phyloP scores from a whole-genome alignment of 2,888 invertebrate species.

The Mechanitis messenoides region DNA sequence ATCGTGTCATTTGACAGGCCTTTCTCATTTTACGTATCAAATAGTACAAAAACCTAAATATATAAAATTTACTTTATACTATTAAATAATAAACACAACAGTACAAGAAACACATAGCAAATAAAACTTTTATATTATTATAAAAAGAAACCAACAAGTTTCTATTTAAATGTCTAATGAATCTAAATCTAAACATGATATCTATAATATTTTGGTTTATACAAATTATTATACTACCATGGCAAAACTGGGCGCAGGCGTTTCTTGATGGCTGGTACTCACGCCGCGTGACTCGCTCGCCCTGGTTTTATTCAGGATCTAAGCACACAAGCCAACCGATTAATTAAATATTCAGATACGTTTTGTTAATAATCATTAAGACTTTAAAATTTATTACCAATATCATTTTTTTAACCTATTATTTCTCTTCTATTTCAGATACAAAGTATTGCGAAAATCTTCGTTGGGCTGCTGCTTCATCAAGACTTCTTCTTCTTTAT shows the following conservation, averaged over 20 bases:
- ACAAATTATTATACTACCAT: constrained; percentile 10
- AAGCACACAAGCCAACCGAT: constrained; percentile 50
- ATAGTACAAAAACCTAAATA: constrained; percentile 12
- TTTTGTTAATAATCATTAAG: background rate
- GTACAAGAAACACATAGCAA: background rate
- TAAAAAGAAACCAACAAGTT: constrained; percentile 14
- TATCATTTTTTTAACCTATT: background rate
- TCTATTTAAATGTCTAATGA: constrained; percentile 7
- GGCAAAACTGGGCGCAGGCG: constrained; percentile 33
- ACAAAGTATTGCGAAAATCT: constrained; percentile 12
- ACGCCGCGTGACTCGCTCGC: constrained; percentile 68
- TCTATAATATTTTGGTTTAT: constrained; percentile 9
- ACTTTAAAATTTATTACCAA: constrained; percentile 10
- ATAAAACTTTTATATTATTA: constrained; percentile 15
- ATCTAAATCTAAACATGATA: background rate
- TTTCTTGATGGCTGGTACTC: constrained; percentile 53
- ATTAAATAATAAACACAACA: too few species aligned
- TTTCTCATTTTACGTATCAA: constrained; percentile 66
- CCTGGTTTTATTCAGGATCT: constrained; percentile 68
- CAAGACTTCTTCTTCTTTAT: background rate
- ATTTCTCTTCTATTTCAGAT: constrained; percentile 30
- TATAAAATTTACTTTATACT: too few species aligned
- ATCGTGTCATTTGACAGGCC: constrained; percentile 69
- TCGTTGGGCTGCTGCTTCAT: constrained; percentile 9
- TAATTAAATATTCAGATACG: constrained; percentile 54